Evolutionary conservation across 2,113 vertebrate species (phyloP).

Genomic region (Grammomys dolichurus): DNA sequence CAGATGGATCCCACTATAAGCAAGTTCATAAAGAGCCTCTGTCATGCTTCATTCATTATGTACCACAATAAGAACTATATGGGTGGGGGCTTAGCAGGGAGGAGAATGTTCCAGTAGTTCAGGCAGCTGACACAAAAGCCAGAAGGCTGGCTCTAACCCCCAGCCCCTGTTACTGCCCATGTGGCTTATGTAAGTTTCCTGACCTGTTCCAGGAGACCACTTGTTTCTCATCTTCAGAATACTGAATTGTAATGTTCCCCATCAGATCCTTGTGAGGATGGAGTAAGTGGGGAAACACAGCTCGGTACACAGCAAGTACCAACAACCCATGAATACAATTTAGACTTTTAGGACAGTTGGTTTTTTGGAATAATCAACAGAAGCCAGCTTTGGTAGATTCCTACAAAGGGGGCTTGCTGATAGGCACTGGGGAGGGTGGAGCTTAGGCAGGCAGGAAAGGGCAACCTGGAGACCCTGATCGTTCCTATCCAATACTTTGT

Average conservation of each 20-base stretch:
- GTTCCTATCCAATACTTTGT: neutral
- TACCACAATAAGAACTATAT: neutral
- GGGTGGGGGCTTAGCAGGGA: neutral
- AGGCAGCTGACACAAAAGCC: neutral
- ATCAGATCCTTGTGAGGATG: neutral
- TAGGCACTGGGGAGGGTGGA: neutral
- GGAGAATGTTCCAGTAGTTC: neutral
- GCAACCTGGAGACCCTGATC: too few relatives aligned
- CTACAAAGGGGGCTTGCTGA: neutral
- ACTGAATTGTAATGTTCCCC: neutral
- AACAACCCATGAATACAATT: neutral
- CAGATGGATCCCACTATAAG: neutral
- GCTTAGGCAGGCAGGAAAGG: neutral
- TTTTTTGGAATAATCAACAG: neutral
- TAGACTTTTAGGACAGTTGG: neutral
- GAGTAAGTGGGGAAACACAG: neutral
- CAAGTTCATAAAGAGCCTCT: neutral
- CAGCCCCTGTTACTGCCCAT: accelerated
- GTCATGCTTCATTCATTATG: neutral
- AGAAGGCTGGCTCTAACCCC: neutral
- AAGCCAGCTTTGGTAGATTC: neutral
- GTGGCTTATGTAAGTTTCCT: neutral
- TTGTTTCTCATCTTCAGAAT: neutral
- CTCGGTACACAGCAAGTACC: neutral
- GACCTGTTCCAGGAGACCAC: neutral